Conservation (phyloP, 2,113 vertebrate genomes). For the Dicrurus megarhynchus region DNA sequence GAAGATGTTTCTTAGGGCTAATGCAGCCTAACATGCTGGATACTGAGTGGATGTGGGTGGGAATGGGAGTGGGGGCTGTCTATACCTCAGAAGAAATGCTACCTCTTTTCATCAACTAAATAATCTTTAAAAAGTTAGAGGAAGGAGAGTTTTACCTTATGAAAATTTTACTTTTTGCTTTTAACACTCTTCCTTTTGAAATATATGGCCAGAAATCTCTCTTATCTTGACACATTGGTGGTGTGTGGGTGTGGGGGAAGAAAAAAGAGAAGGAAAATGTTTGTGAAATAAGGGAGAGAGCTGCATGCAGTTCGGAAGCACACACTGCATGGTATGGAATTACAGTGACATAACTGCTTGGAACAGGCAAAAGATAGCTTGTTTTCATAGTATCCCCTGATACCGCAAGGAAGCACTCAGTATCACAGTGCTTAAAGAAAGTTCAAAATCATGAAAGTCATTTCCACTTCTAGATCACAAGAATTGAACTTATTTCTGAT, state of each 20-base stretch:
- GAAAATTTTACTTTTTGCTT: not conserved
- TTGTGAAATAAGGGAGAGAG: not conserved
- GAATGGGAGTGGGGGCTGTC: not conserved
- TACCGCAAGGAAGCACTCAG: not conserved
- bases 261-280: not conserved
- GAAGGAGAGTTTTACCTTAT: not conserved
- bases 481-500: not conserved
- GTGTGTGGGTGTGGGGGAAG: not conserved
- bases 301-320: not conserved
- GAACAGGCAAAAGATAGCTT: not conserved
- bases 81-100: not conserved
- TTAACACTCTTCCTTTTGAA: not conserved
- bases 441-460: not conserved
- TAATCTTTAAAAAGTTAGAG: not conserved
- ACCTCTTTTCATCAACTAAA: not conserved
- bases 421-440: not conserved
- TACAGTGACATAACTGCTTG: not conserved
- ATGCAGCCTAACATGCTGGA: not conserved
- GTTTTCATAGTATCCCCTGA: not conserved
- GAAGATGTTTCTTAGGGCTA: slow-evolving; percentile 45
- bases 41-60: not conserved
- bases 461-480: not conserved
- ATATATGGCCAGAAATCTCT: not conserved
- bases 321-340: not conserved
- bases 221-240: not conserved